phyloP scores from a whole-genome alignment of 2,113 vertebrate species.

The Laticauda laticaudata region DNA sequence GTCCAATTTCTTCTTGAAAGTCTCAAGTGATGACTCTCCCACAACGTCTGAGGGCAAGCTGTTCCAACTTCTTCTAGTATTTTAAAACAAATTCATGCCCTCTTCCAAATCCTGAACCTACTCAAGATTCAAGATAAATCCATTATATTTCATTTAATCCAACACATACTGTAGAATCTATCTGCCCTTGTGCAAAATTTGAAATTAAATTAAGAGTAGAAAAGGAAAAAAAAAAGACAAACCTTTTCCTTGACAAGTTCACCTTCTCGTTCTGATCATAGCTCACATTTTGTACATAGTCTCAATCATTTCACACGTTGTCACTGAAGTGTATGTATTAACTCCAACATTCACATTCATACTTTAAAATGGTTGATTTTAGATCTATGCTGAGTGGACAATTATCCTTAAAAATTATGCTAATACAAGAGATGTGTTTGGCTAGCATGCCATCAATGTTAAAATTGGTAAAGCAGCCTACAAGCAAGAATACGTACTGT shows the following conservation, averaged over 20 bases:
- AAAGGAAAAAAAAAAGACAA: not conserved
- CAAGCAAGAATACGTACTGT: not conserved
- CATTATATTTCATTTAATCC: constrained; percentile 44
- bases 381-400: not conserved
- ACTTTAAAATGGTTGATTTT: not conserved
- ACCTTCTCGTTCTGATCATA: constrained; percentile 22
- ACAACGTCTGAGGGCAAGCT: too few relatives aligned
- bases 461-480: not conserved
- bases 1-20: too few relatives aligned
- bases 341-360: not conserved
- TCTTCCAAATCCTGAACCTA: not conserved
- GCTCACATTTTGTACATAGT: not conserved
- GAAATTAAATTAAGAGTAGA: not conserved
- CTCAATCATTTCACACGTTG: not conserved
- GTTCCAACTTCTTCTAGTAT: not conserved
- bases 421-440: not conserved
- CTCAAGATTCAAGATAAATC: constrained; percentile 36
- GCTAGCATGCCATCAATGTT: not conserved
- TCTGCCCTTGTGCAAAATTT: constrained; percentile 27
- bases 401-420: not conserved
- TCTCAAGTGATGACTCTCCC: too few relatives aligned
- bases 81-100: not conserved
- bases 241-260: not conserved
- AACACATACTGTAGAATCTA: constrained; percentile 9
- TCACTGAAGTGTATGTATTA: not conserved